Evolutionary conservation across 2,888 invertebrate genomes (phyloP), one percentile per base, ranked within the genome.

Genomic region (Apotomis turbidana): DNA sequence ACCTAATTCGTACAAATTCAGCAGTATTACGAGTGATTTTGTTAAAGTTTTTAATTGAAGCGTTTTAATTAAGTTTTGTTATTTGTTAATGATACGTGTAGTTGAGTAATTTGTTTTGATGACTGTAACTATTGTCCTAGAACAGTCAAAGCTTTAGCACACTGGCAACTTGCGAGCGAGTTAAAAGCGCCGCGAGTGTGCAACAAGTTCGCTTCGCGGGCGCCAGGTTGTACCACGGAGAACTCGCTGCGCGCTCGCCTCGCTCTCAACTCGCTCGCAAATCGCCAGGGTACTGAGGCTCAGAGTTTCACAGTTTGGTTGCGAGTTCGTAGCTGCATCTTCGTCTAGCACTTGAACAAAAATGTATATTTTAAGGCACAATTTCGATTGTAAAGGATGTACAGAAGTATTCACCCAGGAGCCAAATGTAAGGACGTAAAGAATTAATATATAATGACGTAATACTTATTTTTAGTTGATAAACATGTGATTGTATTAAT

Each of bases 1-100:
- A 90, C 90, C 89, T 90, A 89, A 90, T 91, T 91, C 90, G 93
- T 93, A 93, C 93, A 93, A 93, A 93, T 90, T 88, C 88, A 88
- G 91, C 93, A 93, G 93, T 93, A 93, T 93, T 93, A 93, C 63
- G 89, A 90, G 92, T 93, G 93, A 93, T 93, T 93, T 92, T 92
- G 92, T 93, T 93, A 93, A 93, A 90, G 92, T 91, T 93, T 71
- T 88, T 91, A 88, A 91, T 88, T 88, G 89, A 90, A 81, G 87
- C 80, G 87, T 87, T 86, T 90, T 91, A 89, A 91, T 91, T 93
- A 92, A 92, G 91, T 93, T 89, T 90, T 91, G 91, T 93, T 93
- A 90, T 90, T 92, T 93, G 91, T 92, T 92, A 90, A 85, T 83
- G 80, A 85, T 83, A 81, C 85, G 83, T 84, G 80, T 83, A 84